Percentiles rank a stretch among this genome's conserved stretches.
These are phyloP conservation scores for Silurus meridionalis DNA, from an alignment of 2,113 vertebrate species.

Conservation along the genomic window DNA sequence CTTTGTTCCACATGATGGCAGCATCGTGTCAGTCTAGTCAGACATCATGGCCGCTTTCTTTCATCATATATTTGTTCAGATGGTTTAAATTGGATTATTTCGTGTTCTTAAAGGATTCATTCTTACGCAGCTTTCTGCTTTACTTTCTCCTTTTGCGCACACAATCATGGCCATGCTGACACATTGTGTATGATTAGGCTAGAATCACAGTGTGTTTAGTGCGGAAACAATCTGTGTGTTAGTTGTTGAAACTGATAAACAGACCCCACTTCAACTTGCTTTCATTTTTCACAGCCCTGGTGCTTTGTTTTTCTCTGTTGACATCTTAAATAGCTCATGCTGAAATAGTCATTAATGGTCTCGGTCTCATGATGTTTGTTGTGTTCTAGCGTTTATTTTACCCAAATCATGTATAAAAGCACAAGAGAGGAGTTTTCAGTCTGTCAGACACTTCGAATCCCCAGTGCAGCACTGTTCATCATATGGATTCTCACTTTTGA, in stretches of 20 bases:
- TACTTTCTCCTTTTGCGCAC: background rate
- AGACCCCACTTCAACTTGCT: slow-evolving; percentile 40
- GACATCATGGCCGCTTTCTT: background rate
- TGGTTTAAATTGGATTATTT: background rate
- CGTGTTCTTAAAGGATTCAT: background rate
- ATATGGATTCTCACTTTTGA: background rate
- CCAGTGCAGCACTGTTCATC: background rate
- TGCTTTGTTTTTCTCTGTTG: slow-evolving; percentile 58
- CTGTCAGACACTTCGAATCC: slow-evolving; percentile 11
- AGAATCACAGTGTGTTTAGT: slow-evolving; percentile 52
- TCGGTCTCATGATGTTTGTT: slow-evolving; percentile 59
- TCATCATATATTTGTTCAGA: background rate
- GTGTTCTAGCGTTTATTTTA: slow-evolving; percentile 58
- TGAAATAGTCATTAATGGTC: slow-evolving; percentile 52
- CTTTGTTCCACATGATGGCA: slow-evolving; percentile 30
- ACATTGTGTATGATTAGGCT: background rate
- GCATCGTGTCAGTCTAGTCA: background rate
- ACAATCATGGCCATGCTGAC: background rate
- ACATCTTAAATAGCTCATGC: slow-evolving; percentile 63
- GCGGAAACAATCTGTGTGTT: slow-evolving; percentile 56
- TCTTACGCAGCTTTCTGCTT: background rate
- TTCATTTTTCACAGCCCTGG: slow-evolving; percentile 14
- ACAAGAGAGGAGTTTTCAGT: slow-evolving; percentile 39
- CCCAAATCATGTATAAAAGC: slow-evolving; percentile 64
- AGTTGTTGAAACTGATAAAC: slow-evolving; percentile 63